Conservation (phyloP, 1,140 invertebrate species). For the Hylaeus anthracinus region DNA sequence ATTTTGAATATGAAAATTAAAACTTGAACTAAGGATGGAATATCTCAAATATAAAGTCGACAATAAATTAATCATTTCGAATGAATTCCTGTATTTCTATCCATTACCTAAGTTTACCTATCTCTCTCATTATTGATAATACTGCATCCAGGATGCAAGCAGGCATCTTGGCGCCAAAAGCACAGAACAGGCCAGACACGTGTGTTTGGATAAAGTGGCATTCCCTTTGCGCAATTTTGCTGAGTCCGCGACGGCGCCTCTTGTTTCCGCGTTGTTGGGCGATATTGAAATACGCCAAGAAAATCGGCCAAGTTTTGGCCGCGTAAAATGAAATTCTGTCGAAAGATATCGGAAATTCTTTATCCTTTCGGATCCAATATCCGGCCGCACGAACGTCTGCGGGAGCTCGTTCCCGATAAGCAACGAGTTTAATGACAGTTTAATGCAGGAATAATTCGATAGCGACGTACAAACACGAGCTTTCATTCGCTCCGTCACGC, state of each 20-base stretch:
- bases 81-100: no score
- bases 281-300: conserved; percentile 22
- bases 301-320: neutral
- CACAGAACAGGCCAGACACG: neutral
- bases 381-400: neutral
- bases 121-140: no score
- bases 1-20: no score
- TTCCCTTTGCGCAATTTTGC: neutral
- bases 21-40: no score
- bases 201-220: no score
- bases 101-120: no score
- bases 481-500: neutral
- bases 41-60: no score
- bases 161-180: no score
- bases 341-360: neutral
- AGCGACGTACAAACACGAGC: neutral
- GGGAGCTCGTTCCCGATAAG: conserved; percentile 2
- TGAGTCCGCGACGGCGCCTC: neutral
- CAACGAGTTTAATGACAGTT: neutral
- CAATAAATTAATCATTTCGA: no score
- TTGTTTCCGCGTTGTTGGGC: neutral
- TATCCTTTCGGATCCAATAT: neutral
- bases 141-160: no score
- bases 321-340: conserved; percentile 26
- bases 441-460: conserved; percentile 9